Evolutionary conservation across 1,140 invertebrate genomes (phyloP).

Genomic region (Aethina tumida): DNA sequence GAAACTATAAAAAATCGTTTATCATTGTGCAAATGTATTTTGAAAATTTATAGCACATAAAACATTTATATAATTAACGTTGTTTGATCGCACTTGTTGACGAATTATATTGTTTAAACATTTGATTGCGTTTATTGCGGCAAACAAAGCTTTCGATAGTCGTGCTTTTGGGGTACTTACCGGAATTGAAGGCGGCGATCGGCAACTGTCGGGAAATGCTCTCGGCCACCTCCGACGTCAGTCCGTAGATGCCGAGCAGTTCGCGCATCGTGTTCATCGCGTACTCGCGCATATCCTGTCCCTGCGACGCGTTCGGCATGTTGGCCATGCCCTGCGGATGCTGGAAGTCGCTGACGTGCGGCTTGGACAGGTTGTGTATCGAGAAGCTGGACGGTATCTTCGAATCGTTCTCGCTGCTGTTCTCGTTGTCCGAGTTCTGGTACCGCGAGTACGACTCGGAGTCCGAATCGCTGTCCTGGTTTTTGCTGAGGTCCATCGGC

Average conservation of each 20-base stretch:
- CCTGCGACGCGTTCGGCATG: constrained; percentile 18
- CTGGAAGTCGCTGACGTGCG: constrained; percentile 22
- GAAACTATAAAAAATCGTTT: too few relatives aligned
- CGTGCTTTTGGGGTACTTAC: constrained; percentile 31
- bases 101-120: too few relatives aligned
- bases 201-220: constrained; percentile 45
- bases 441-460: constrained; percentile 19
- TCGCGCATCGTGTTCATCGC: constrained; percentile 68
- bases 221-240: constrained; percentile 50
- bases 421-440: constrained; percentile 18
- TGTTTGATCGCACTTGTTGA: too few relatives aligned
- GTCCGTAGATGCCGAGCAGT: constrained; percentile 59
- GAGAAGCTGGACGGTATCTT: constrained; percentile 34
- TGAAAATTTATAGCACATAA: too few relatives aligned
- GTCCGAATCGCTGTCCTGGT: constrained; percentile 18
- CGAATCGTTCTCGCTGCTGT: constrained; percentile 24
- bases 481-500: constrained; percentile 32
- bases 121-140: too few relatives aligned
- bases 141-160: too few relatives aligned
- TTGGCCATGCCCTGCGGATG: constrained; percentile 4
- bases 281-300: constrained; percentile 50
- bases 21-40: too few relatives aligned
- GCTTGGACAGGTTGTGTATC: constrained; percentile 34
- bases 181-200: constrained; percentile 32
- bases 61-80: too few relatives aligned